Base-by-base conservation (phyloP, 2,113 vertebrate species). In the Eretmochelys imbricata region DNA sequence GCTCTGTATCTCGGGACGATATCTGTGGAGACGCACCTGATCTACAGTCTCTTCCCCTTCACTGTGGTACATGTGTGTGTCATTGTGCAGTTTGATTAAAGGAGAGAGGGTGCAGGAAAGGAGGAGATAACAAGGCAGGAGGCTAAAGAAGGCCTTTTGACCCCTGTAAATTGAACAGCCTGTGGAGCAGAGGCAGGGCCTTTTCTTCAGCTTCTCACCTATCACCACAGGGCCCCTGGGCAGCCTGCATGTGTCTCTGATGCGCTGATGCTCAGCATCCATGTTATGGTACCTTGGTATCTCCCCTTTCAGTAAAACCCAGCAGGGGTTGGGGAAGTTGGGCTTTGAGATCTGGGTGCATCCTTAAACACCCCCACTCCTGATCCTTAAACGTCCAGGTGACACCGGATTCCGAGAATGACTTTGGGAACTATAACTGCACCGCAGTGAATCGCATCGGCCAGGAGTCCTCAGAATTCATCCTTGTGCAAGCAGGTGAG, bases 361-460 rank as follows among this genome's bases (percentile, higher is more conserved):
- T 86, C n/a, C 50, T 59, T 89, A 72, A 72, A 69, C 65, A 16
- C 57, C 14, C 4, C 95, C 87, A 7, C 79, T 81, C 80, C 69
- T 42, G 42, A 59, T 91, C 59, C 27, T 31, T 59, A 59, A 59
- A 29, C 10, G 69, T 88, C 22, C 96, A 99, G 99, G 99, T 99
- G 94, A 99, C 98, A 22, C 99, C 99, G 0, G 99, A 99, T 94
- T 99, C 99, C 6, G 99, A 99, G 96, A 99, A 99, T 53, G 99
- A 99, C 95, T 99, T 99, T 97, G 99, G 99, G 89, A 99, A 99
- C 98, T 99, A 99, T 95, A 99, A 99, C 98, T 99, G 99, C 96
- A 99, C 99, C 0, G 99, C 99, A 3, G 99, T 99, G 93, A 99
- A 99, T 91, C 99, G 99, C 97, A 99, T 99, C n/a, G 99, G 99